Conservation (phyloP, 2,797 vertebrate species). For the Myotis myotis region DNA sequence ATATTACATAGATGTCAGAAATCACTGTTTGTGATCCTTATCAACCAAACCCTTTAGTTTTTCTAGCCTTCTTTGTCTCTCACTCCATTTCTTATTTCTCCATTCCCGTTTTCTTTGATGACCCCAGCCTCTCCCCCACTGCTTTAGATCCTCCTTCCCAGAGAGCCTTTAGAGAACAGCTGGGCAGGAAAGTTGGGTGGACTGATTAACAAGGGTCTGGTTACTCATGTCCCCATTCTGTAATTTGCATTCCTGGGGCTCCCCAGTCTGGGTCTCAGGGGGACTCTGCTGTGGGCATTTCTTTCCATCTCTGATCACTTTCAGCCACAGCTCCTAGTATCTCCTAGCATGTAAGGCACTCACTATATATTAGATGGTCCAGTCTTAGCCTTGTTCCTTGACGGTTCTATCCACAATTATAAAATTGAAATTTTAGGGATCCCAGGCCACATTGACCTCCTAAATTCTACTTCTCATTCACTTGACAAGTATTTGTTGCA, state of each 20-base stretch:
- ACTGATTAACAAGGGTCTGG: neutral
- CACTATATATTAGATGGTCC: neutral
- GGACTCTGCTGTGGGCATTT: neutral
- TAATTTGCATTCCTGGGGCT: neutral
- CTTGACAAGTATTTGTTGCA: neutral
- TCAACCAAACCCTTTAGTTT: neutral
- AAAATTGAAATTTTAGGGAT: neutral
- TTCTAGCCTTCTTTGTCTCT: neutral
- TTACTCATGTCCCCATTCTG: neutral
- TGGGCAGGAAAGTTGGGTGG: neutral
- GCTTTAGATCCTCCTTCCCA: neutral
- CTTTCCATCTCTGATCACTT: neutral
- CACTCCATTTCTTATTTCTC: neutral
- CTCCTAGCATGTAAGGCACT: neutral
- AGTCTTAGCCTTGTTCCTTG: neutral
- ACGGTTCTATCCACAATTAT: neutral
- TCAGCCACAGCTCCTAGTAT: neutral
- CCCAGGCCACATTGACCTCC: neutral
- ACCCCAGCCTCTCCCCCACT: accelerated
- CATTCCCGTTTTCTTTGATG: neutral
- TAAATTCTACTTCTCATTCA: neutral
- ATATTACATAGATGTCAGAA: neutral
- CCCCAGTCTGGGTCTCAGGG: neutral
- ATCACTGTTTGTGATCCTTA: neutral
- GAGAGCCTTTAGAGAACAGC: neutral